These are phyloP conservation scores for Nasonia vitripennis DNA, from an alignment of 1,140 invertebrate genomes.

Conservation along the genomic window DNA sequence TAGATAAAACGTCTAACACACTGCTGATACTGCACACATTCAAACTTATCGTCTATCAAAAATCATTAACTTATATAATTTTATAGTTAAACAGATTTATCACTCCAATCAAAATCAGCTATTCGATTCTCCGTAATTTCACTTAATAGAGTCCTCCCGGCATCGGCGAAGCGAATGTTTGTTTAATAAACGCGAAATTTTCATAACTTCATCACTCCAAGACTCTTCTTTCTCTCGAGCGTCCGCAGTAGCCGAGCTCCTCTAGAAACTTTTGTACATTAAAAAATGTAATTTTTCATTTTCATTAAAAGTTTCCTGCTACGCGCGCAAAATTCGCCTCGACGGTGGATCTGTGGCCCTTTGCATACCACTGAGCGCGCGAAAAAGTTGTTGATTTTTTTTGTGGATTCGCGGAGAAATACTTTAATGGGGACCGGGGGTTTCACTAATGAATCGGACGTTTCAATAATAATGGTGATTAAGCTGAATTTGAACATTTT, in stretches of 20 bases:
- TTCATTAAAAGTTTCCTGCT: constrained; percentile 17
- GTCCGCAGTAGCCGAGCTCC: not conserved
- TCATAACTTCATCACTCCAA: not conserved
- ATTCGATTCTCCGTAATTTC: too few species aligned
- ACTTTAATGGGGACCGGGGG: not conserved
- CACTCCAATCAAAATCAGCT: too few species aligned
- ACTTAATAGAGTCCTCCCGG: too few species aligned
- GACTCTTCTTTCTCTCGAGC: not conserved
- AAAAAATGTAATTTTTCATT: constrained; percentile 26
- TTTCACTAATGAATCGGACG: not conserved
- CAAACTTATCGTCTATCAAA: too few species aligned
- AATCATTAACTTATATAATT: too few species aligned
- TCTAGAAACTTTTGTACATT: constrained; percentile 16
- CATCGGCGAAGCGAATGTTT: not conserved
- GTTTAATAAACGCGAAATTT: constrained; percentile 6
- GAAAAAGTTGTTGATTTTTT: constrained; percentile 10
- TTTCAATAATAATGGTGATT: too few species aligned
- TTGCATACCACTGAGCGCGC: not conserved
- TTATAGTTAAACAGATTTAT: too few species aligned
- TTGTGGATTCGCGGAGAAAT: not conserved
- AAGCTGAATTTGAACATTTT: too few species aligned
- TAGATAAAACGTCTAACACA: too few species aligned
- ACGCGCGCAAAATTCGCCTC: not conserved
- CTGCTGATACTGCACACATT: too few species aligned
- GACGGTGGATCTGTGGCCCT: not conserved